Base-by-base conservation (phyloP, 2,797 vertebrate genomes). In the Spinus olivaceus region DNA sequence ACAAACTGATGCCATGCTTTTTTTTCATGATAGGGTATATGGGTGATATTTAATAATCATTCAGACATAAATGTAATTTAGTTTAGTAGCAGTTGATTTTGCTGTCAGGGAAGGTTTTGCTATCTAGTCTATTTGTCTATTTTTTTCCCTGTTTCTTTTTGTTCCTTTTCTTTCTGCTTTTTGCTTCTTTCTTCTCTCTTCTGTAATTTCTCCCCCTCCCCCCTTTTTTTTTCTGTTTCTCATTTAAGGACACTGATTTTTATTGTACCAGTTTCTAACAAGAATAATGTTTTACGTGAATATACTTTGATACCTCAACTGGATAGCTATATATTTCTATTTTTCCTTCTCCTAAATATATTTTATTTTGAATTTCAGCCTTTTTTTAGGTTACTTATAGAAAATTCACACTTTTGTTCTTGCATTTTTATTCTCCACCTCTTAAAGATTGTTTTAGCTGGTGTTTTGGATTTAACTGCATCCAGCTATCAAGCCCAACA, bases 191-290 rank as follows among this genome's bases (percentile, higher is more conserved):
- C 4, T 32, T 33, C 1, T 49, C 11, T 5, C 22, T 25, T 27
- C 6, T 20, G 12, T 57, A 70, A 10, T 28, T 33, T 3, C 3
- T 4, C 14, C 6, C 4, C 16, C 14, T 6, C 5, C 28, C 28
- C 28, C 11, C 18, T 2, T 35, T 6, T 8, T 15, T 14, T 24
- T 20, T 6, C 5, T 7, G 4, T 6, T 41, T 17, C 6, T 17
- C 6, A 10, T 69, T 88, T 69, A 32, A 72, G 10, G 7, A n/a
- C 18, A 53, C 10, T 28, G 8, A 18, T 69, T 88, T 81, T 73
- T 67, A 60, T 3, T 53, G 6, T 51, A 53, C 16, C 15, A 37
- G 1, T 23, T 77, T 66, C 56, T 46, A 65, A 74, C 4, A 14
- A 33, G 10, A 72, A 51, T 35, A 32, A 14, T n/a, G 14, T 53